Base-by-base conservation (phyloP, 2,797 vertebrate species). In the Gallinago solitaria region DNA sequence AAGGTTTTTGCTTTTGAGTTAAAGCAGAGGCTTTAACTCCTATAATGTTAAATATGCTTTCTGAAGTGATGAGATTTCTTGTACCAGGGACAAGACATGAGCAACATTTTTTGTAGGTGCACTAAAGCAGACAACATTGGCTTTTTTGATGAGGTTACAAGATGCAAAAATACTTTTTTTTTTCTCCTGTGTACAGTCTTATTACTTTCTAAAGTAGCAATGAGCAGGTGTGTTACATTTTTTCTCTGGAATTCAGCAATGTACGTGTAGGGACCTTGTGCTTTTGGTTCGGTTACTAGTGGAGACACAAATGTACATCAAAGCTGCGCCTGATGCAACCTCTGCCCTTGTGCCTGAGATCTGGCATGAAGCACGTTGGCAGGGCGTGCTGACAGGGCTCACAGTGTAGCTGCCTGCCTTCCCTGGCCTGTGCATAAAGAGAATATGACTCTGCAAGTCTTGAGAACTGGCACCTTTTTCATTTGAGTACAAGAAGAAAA, bases 31-130 rank as follows among this genome's bases (percentile, higher is more conserved):
- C 94, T 96, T 94, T 56, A 92, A 78, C 56, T 95, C 61, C 60
- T 81, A 9, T 86, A 73, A 88, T 47, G 53, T 93, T 97, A 84
- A 92, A 83, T 77, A 56, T 80, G 57, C 83, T 92, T 95, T 87
- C 74, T 69, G 45, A 90, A 92, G 59, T 0, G 1, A 56, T 73
- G 67, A 83, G 81, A 39, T 64, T 50, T 14, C 74, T 75, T 13
- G 12, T 73, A 76, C 15, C 4, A 8, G 70, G 53, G 60, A 41
- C 35, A 67, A 91, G 67, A 89, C 27, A 28, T 0, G 3, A 70
- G 47, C 57, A 70, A 37, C 2, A 0, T 33, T 76, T 89, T 89
- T 80, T 43, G n/a, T 53, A 37, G 19, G 54, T 51, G 28, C 35
- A 39, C 15, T 73, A 56, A 80, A 3, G 5, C 16, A 32, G 71